phyloP scores from a whole-genome alignment of 2,888 invertebrate genomes.

The Torymus texanus region DNA sequence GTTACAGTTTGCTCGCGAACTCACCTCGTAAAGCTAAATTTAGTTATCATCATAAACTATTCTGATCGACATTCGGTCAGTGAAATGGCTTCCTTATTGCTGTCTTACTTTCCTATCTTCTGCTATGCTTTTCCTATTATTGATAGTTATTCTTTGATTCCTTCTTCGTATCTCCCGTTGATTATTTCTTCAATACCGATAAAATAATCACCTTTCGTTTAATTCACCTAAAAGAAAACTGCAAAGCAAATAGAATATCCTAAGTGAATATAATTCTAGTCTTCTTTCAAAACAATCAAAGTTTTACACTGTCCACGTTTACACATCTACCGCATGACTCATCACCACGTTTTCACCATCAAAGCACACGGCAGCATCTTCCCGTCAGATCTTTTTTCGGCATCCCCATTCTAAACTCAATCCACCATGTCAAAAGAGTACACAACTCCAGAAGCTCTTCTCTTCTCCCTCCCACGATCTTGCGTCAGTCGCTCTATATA shows the following conservation, averaged over 20 bases:
- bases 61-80: not conserved
- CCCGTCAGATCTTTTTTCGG: not conserved
- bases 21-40: slow-evolving; percentile 1
- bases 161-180: no score
- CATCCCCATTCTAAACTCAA: not conserved
- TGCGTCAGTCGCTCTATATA: slow-evolving; percentile 11
- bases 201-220: no score
- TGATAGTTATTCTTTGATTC: no score
- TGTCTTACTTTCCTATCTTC: no score
- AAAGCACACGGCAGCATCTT: not conserved
- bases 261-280: no score
- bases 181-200: no score
- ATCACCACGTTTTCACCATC: slow-evolving; percentile 1
- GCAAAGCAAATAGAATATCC: no score
- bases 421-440: not conserved
- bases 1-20: not conserved
- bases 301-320: no score
- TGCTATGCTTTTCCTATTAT: no score
- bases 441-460: not conserved
- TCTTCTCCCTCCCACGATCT: not conserved
- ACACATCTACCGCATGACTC: not conserved
- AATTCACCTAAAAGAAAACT: no score
- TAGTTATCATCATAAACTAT: not conserved
- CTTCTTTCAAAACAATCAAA: no score
- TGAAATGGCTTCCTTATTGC: no score